Conservation (phyloP, 2,113 vertebrate genomes). For the Spermophilus dauricus region DNA sequence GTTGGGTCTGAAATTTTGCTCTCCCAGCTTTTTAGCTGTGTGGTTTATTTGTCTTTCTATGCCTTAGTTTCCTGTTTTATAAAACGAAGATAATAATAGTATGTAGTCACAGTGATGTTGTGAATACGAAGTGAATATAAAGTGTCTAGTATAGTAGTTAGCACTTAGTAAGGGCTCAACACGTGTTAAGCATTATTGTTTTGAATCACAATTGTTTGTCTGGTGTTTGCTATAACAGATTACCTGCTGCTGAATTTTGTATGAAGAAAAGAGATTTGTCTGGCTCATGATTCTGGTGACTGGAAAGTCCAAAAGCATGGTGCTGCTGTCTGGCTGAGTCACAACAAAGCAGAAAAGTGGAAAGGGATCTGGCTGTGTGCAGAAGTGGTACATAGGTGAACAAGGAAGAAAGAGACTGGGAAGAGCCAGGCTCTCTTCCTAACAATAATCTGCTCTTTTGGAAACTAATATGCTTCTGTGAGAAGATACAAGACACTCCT, state of each 20-base stretch:
- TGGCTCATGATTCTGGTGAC: not conserved
- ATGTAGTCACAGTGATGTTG: not conserved
- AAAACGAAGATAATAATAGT: not conserved
- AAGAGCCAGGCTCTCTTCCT: not conserved
- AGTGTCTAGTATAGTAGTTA: not conserved
- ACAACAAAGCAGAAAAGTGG: fast-evolving
- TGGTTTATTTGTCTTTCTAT: not conserved
- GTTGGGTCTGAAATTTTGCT: not conserved
- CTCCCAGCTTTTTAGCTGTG: not conserved
- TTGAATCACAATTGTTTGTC: not conserved
- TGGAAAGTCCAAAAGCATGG: not conserved
- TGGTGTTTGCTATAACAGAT: not conserved
- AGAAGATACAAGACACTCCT: not conserved
- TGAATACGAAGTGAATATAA: not conserved
- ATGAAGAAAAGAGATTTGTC: not conserved
- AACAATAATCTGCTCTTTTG: not conserved
- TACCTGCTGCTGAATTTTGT: not conserved
- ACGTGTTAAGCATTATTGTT: not conserved
- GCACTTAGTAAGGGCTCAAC: not conserved
- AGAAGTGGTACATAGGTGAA: not conserved
- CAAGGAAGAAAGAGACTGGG: not conserved
- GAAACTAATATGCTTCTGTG: not conserved
- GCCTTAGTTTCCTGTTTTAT: not conserved
- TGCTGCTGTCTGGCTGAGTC: no score
- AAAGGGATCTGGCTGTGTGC: no score